phyloP scores from a whole-genome alignment of 2,888 invertebrate species.

The Campoplex capitator region DNA sequence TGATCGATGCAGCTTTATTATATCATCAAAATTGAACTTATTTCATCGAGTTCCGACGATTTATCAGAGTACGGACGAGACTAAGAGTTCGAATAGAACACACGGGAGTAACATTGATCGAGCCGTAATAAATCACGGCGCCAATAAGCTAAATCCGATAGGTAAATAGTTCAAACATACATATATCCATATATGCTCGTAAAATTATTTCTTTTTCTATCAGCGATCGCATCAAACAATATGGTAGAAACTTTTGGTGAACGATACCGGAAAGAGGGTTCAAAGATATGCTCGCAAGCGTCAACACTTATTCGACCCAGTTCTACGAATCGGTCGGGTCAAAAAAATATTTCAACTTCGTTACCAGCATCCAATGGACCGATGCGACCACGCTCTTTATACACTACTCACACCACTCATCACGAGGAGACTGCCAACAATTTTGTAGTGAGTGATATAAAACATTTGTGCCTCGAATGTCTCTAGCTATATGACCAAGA shows the following conservation, averaged over 20 bases:
- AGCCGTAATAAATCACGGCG: slow-evolving; percentile 78
- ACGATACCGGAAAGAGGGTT: slow-evolving; percentile 61
- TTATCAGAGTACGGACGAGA: not conserved
- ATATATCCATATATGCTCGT: slow-evolving; percentile 62
- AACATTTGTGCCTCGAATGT: too few species aligned
- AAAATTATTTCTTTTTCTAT: not conserved
- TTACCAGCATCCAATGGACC: slow-evolving; percentile 76
- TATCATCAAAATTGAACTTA: slow-evolving; percentile 39
- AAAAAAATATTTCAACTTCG: slow-evolving; percentile 73
- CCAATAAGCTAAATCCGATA: slow-evolving; percentile 70
- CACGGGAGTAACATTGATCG: slow-evolving; percentile 73
- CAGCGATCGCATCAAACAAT: slow-evolving; percentile 53
- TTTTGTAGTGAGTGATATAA: slow-evolving; percentile 75
- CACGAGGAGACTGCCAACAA: slow-evolving; percentile 79
- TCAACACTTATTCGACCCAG: slow-evolving; percentile 53
- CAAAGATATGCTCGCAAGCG: slow-evolving; percentile 51
- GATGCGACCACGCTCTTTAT: slow-evolving; percentile 89
- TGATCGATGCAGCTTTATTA: slow-evolving; percentile 27
- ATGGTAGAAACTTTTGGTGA: slow-evolving; percentile 76
- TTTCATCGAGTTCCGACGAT: slow-evolving; percentile 18
- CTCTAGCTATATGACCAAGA: too few species aligned
- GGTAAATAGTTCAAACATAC: not conserved
- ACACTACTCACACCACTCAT: slow-evolving; percentile 88
- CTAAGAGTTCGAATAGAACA: slow-evolving; percentile 48
- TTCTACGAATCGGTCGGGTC: slow-evolving; percentile 62